Base-by-base conservation (phyloP, 2,888 invertebrate species). In the Hypomecis punctinalis region DNA sequence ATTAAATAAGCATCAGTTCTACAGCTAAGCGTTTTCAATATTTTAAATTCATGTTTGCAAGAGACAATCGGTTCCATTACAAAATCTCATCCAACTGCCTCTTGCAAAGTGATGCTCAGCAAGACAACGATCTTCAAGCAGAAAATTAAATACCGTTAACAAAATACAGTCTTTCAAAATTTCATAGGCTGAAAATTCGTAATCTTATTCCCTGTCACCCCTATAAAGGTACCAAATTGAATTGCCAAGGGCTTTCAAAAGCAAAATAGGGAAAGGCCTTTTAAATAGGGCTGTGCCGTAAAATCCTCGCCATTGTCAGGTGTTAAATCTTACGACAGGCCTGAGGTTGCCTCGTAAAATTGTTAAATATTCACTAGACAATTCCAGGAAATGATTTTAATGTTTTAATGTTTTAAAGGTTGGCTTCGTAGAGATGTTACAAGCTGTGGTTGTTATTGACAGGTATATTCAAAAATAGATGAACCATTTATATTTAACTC, bases 241-340 rank as follows among this genome's bases (percentile, higher is more conserved):
- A 83, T 83, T 81, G 80, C 73, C 73, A 73, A 74, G 76, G 79
- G 78, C 83, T 83, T 79, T 81, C 77, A 76, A 76, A 79, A 76
- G 76, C 73, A 75, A 78, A 71, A 73, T 72, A 73, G 71, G 71
- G 67, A 63, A 23, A 67, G 71, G 67, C 56, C 65, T 61, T 72
- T 66, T 63, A 63, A 62, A 60, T 61, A 53, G 61, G 55, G 59
- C 52, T 48, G 58, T 43, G 43, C 45, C 52, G 64, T 60, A 56
- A 64, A 60, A 64, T 63, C 54, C 53, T 23, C 53, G 10, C 51
- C 43, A 61, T 66, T 66, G 65, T 66, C 65, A 61, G 61, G 57
- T 66, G 57, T 61, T 61, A 61, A 66, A 61, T 64, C 64, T 60
- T 59, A 59, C 52, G 65, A 53, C 61, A 57, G 61, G 45, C 52